Base-by-base conservation (phyloP, 2,797 vertebrate species). In the Sciaenops ocellatus region DNA sequence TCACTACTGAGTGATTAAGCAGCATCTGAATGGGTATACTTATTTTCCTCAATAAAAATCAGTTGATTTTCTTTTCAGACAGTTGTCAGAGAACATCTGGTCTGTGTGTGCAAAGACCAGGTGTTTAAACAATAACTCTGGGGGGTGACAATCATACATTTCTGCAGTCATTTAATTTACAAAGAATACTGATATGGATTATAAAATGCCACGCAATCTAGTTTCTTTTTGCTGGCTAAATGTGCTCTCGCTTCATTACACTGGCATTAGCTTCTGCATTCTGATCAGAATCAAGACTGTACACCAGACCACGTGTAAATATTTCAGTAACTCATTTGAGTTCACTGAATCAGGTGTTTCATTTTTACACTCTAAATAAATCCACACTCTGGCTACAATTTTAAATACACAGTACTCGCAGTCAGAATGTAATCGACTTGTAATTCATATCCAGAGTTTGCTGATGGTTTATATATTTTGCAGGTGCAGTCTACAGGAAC, bases 381-480 rank as follows among this genome's bases (percentile, higher is more conserved):
- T 55, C 41, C 22, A 24, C 24, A 57, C 10, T 52, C 12, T 16
- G 13, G 74, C 51, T 48, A 15, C 20, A 62, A 16, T 42, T 63
- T 5, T 20, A 16, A 46, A 54, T 15, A 30, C 13, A 70, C 2
- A 1, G 24, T 4, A 34, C 24, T 51, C 0, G 1, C 50, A 50
- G 16, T 63, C 15, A 62, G 48, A 68, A 68, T 55, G 22, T 18
- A 54, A 68, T 70, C 59, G 7, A 59, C 46, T 48, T 34, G n/a
- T 61, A 56, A 63, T 60, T 80, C 42, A 34, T 11, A 75, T 48
- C 24, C 26, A 22, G 69, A 76, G 41, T 73, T 63, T 70, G 38
- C 41, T 70, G 42, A 73, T 4, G 38, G 38, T 38, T 72, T 65
- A 78, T 71, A 24, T 17, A 78, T 83, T 64, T 73, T 76, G 55